Evolutionary conservation across 2,113 vertebrate species (phyloP).

Genomic region (Benitochromis conjunctus): DNA sequence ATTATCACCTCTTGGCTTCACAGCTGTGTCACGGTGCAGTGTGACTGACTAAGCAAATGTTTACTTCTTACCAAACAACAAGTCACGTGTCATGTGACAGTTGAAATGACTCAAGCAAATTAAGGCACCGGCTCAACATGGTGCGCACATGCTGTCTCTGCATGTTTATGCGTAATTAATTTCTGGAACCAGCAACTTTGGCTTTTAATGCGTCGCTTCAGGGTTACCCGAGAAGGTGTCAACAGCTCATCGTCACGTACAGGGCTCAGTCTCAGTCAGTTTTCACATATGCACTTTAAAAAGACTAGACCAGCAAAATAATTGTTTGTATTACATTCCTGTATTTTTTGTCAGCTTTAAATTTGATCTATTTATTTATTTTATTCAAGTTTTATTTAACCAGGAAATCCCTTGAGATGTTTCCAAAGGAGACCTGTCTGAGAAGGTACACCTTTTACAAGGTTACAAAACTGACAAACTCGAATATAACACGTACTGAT

Average conservation of each 20-base stretch:
- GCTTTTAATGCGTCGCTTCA: neutral
- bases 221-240: neutral
- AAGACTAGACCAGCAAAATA: neutral
- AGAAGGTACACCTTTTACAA: neutral
- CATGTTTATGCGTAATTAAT: neutral
- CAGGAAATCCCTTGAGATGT: neutral
- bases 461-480: neutral
- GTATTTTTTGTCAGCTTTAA: too few species aligned
- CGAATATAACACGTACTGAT: neutral
- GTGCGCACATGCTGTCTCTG: neutral
- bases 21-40: neutral
- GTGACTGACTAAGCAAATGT: neutral
- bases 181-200: neutral
- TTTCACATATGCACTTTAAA: neutral
- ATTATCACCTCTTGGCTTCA: slow-evolving; percentile 22
- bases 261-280: neutral
- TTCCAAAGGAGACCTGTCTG: neutral
- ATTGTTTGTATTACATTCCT: neutral
- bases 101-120: neutral
- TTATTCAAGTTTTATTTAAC: neutral
- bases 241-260: neutral
- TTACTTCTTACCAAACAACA: neutral
- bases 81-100: neutral
- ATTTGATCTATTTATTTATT: neutral
- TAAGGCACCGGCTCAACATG: neutral